Evolutionary conservation across 2,113 vertebrate genomes (phyloP), one percentile per base, ranked within the genome.

Genomic region (Rissa tridactyla): DNA sequence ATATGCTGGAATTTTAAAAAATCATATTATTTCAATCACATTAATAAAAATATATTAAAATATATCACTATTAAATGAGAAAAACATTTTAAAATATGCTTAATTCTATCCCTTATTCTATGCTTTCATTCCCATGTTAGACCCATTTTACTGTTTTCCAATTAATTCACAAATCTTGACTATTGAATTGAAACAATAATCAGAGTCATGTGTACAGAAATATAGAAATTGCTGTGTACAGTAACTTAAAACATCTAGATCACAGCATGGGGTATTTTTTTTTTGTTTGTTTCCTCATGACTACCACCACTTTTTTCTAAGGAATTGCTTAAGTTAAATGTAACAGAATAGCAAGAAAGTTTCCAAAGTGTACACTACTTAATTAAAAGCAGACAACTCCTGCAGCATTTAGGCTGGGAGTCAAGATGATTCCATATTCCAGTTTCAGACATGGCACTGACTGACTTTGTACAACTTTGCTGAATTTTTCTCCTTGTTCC

Each of bases 401-500:
- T 69, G 15, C 44, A 75, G 22, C 21, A 30, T 64, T 91, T 92
- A 52, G 44, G 11, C n/a, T 65, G 34, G 7, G 21, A 69, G 11
- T 87, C 61, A 71, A 72, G 40, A 72, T 38, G 20, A 78, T 87
- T 84, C 76, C 27, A 19, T 17, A 6, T 57, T 93, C 26, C 38
- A 44, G 40, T 85, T 83, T 92, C 65, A 89, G 22, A 32, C 42
- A 6, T 46, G 44, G 38, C 40, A 92, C 40, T 72, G 65, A 79
- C 27, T 91, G 87, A 96, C 87, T 96, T 79, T 79, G 73, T 40
- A 82, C 65, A 95, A 91, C 93, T 94, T 92, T 85, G 34, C 44
- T 79, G 65, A 72, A 49, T 94, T 94, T 96, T 91, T 89, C 52
- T 94, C 44, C 91, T 79, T 76, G 44, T 91, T 96, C 66, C 44